These are phyloP conservation scores for Laterallus jamaicensis DNA, from an alignment of 2,113 vertebrate genomes.

Conservation along the genomic window DNA sequence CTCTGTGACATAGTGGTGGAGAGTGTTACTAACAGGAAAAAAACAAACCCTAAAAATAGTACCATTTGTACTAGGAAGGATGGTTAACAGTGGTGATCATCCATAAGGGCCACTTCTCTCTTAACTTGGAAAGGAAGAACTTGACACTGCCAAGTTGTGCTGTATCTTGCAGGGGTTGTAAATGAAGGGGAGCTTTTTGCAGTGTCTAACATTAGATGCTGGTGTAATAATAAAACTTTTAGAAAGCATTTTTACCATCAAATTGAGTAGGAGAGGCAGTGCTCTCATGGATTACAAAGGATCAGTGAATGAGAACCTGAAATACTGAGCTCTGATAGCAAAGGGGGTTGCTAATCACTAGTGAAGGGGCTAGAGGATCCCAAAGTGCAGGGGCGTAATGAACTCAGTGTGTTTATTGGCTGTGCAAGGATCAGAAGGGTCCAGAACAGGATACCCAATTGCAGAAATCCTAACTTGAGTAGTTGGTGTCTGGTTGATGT, in stretches of 20 bases:
- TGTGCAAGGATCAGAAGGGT: not conserved
- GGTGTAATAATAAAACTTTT: not conserved
- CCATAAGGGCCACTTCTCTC: rapidly evolving
- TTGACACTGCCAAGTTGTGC: rapidly evolving
- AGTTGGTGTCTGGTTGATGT: too few species aligned
- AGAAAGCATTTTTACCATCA: not conserved
- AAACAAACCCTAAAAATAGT: not conserved
- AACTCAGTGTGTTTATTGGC: not conserved
- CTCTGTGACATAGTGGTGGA: too few species aligned
- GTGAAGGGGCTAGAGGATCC: not conserved
- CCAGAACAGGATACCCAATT: not conserved
- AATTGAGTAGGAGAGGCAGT: not conserved
- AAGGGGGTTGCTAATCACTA: not conserved
- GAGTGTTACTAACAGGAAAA: not conserved
- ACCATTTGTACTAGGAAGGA: not conserved
- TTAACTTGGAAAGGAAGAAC: not conserved
- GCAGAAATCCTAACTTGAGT: not conserved
- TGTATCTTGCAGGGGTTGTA: not conserved
- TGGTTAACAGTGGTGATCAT: not conserved
- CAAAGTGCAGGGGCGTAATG: not conserved
- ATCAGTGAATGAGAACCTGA: not conserved
- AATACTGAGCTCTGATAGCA: not conserved
- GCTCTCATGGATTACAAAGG: not conserved
- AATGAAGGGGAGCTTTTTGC: not conserved
- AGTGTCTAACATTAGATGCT: not conserved